Percentiles rank a stretch among this genome's conserved stretches.
phyloP scores from a whole-genome alignment of 2,888 invertebrate species.

The Keiferia lycopersicella region DNA sequence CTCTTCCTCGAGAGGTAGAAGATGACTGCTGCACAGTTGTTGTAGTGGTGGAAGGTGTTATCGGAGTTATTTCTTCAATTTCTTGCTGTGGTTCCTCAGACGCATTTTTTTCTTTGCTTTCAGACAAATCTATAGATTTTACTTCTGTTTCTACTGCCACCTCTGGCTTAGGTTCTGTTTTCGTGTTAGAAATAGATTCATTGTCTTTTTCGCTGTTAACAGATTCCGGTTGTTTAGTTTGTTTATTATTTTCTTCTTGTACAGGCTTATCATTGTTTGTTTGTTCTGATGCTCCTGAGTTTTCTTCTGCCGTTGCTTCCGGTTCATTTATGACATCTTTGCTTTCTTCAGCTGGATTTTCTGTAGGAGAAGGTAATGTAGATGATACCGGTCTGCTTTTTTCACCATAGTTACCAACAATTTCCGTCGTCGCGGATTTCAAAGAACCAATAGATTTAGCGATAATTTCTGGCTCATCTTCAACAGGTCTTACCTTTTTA shows the following conservation, averaged over 20 bases:
- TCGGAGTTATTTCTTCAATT: conserved; percentile 28
- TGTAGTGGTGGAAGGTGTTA: conserved; percentile 46
- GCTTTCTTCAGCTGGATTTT: conserved; percentile 21
- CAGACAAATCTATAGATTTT: conserved; percentile 51
- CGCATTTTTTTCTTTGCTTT: conserved; percentile 39
- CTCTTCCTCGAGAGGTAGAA: conserved; percentile 51
- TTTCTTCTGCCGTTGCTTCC: conserved; percentile 34
- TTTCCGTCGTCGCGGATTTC: conserved; percentile 49
- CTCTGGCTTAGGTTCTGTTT: conserved; percentile 42
- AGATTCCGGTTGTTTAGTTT: conserved; percentile 23
- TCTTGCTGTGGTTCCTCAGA: conserved; percentile 8
- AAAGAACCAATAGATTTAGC: conserved; percentile 53
- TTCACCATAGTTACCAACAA: conserved; percentile 67
- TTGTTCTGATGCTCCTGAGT: conserved; percentile 31
- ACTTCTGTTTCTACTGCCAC: conserved; percentile 50
- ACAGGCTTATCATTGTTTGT: conserved; percentile 25
- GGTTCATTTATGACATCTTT: conserved; percentile 21
- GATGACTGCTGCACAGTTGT: conserved; percentile 47
- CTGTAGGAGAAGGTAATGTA: background rate
- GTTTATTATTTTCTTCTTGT: conserved; percentile 30
- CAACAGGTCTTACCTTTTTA: conserved; percentile 59
- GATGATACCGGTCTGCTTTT: conserved; percentile 44
- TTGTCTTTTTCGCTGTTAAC: conserved; percentile 23
- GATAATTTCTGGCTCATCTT: conserved; percentile 53
- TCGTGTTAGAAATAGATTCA: conserved; percentile 21